Evolutionary conservation across 2,888 invertebrate genomes (phyloP).

Genomic region (Eumacrocentrus americanus): DNA sequence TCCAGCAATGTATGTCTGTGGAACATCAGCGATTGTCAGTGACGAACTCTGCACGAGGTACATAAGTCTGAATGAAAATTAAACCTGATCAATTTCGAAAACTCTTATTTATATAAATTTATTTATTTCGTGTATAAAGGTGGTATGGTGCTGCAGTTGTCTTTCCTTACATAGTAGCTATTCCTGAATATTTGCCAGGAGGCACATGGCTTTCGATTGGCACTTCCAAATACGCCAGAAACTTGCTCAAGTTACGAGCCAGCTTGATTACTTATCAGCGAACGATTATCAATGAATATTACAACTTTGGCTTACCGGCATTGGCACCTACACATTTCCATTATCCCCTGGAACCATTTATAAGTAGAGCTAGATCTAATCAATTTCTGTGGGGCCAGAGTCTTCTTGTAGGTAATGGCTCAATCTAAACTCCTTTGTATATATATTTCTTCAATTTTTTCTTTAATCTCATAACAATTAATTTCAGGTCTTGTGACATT

Average conservation of each 20-base stretch:
- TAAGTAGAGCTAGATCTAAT: slow-evolving; percentile 26
- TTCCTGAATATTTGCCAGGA: slow-evolving; percentile 39
- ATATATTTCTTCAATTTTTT: too few relatives aligned
- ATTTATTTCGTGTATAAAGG: slow-evolving; percentile 27
- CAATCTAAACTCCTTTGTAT: background rate
- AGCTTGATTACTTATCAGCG: slow-evolving; percentile 39
- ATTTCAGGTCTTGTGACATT: slow-evolving; percentile 36
- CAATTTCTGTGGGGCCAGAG: slow-evolving; percentile 45
- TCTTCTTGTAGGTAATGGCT: slow-evolving; percentile 39
- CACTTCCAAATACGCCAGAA: slow-evolving; percentile 27
- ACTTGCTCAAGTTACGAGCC: slow-evolving; percentile 35
- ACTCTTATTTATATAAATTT: background rate
- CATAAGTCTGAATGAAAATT: background rate
- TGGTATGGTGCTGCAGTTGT: slow-evolving; percentile 43
- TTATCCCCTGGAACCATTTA: slow-evolving; percentile 34
- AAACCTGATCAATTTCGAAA: background rate
- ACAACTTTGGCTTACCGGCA: slow-evolving; percentile 34
- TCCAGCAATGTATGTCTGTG: slow-evolving; percentile 41
- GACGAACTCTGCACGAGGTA: slow-evolving; percentile 44
- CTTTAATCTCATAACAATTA: background rate
- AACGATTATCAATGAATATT: slow-evolving; percentile 33
- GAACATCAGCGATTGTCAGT: slow-evolving; percentile 22
- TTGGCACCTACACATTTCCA: slow-evolving; percentile 37
- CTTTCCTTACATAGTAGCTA: slow-evolving; percentile 38
- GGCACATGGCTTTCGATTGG: slow-evolving; percentile 32